Conservation (phyloP, 1,140 invertebrate genomes). For the Sitobion miscanthi region DNA sequence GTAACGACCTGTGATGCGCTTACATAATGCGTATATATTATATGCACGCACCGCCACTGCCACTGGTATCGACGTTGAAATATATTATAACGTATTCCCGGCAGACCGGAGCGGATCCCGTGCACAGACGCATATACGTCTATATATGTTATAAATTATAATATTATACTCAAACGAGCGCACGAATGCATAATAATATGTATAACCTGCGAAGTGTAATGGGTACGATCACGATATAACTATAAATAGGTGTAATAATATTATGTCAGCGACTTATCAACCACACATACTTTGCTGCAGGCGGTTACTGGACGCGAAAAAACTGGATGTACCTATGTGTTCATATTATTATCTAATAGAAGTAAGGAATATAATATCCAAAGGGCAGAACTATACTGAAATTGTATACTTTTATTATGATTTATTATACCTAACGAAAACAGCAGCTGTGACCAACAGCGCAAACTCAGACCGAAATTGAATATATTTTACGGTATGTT, state of each 20-base stretch:
- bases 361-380: no score
- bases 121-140: background rate
- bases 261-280: background rate
- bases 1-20: background rate
- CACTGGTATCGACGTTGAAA: background rate
- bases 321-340: no score
- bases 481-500: no score
- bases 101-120: background rate
- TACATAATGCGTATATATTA: constrained; percentile 1
- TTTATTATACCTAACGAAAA: background rate
- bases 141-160: background rate
- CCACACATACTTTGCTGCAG: background rate
- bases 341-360: no score
- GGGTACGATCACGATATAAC: background rate
- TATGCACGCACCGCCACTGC: background rate
- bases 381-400: no score
- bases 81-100: constrained; percentile 26
- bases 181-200: background rate
- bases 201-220: background rate
- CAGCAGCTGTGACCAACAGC: background rate
- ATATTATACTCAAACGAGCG: background rate
- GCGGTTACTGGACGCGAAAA: background rate
- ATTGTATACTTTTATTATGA: no score
- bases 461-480: background rate
- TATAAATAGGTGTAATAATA: background rate